Base-by-base conservation (phyloP, 1,140 invertebrate species). In the Pseudomyrmex dendroicus region DNA sequence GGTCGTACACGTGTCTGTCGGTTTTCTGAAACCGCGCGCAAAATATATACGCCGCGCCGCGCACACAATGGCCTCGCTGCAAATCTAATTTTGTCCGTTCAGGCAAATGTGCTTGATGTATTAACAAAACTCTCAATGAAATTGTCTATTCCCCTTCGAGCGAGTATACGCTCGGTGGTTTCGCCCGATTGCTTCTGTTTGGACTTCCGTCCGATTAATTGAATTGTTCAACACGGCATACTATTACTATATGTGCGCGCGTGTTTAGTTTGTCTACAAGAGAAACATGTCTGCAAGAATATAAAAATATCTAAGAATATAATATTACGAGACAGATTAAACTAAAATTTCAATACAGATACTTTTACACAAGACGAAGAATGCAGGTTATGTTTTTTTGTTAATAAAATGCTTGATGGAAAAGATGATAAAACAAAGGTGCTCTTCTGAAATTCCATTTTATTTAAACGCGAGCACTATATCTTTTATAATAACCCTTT, bases 101-200 rank as follows among this genome's bases (percentile, higher is more conserved):
- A 15, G 12, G 8, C 61, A 20, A 54, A 22, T 46, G n/a, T 22
- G 12, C 10, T 35, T n/a, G 13, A 56, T 44, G 48, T 17, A 74
- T 74, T 62, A 74, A 13, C 22, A 2, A 52, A 48, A 62, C 50
- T 35, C 35, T 35, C 62, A 74, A 74, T 62, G 35, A 48, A 74
- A 62, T 74, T 48, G 20, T 4, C 15, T 12, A n/a, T n/a, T 20
- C 25, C 5, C 25, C 5, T 35, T 7, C 35, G 35, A 57, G 2
- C 17, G 35, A 35, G 35, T 57, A n/a, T 13, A 17, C 35, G 35
- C 12, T 35, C 5, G 35, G 35, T 35, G 5, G 35, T 35, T 9
- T 57, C n/a, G n/a, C n/a, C 57, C 25, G 44, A 57, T 72, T 57
- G 68, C n/a, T 57, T 12, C 35, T 57, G 57, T 59, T 73, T 73